Evolutionary conservation across 2,113 vertebrate genomes (phyloP).

Genomic region (Jacana jacana): DNA sequence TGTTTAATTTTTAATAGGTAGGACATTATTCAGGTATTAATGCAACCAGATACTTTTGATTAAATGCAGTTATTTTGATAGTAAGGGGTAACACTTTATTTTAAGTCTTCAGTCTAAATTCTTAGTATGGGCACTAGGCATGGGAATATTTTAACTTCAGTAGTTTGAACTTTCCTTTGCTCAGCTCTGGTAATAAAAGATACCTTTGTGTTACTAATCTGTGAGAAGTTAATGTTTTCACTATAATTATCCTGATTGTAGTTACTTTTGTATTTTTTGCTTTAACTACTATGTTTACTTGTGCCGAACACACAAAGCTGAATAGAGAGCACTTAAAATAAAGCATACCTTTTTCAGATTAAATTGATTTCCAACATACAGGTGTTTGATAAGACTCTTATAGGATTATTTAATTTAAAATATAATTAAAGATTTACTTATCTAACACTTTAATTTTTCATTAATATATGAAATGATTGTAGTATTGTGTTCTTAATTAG

Average conservation of each 20-base stretch:
- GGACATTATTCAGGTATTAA: not conserved
- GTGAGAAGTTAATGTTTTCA: not conserved
- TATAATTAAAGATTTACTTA: conserved; percentile 35
- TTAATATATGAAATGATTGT: conserved; percentile 65
- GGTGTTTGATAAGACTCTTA: conserved; percentile 37
- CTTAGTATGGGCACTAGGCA: not conserved
- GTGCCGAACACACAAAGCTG: not conserved
- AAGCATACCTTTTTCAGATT: conserved; percentile 63
- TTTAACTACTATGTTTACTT: not conserved
- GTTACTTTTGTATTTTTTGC: not conserved
- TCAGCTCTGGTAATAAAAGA: conserved; percentile 46
- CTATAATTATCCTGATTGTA: not conserved
- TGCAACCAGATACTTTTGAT: not conserved
- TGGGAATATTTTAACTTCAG: not conserved
- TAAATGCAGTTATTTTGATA: conserved; percentile 19
- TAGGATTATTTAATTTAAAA: conserved; percentile 50
- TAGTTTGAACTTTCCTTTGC: conserved; percentile 13
- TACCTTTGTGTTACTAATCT: conserved; percentile 16
- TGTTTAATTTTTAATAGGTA: conserved; percentile 4
- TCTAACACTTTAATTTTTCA: conserved; percentile 64
- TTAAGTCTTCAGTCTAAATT: conserved; percentile 55
- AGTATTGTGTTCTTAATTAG: conserved; percentile 58
- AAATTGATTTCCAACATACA: conserved; percentile 30
- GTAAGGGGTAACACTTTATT: conserved; percentile 54
- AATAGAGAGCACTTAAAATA: conserved; percentile 70